Percentiles rank a stretch among this genome's conserved stretches.
Evolutionary conservation across 2,797 vertebrate genomes (phyloP).

Genomic region (Cossypha caffra): DNA sequence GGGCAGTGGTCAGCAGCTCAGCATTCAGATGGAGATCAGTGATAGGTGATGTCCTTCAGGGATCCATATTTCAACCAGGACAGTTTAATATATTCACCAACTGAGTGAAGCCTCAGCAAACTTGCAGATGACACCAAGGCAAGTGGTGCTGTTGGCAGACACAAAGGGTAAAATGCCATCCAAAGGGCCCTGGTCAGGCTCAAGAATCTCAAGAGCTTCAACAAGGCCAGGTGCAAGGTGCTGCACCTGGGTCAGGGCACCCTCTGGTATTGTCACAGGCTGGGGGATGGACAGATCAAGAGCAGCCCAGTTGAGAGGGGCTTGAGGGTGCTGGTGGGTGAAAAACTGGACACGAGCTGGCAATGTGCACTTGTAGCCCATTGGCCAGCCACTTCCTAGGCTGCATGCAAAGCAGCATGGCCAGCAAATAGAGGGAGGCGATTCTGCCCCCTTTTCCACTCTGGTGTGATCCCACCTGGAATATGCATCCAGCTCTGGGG

Average conservation of each 20-base stretch:
- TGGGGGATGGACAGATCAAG: not conserved
- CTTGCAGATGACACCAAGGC: not conserved
- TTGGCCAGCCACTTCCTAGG: not conserved
- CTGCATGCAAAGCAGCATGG: not conserved
- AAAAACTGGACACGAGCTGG: not conserved
- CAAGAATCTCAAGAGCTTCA: not conserved
- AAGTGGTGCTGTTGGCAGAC: not conserved
- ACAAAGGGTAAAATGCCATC: not conserved
- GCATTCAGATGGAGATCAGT: not conserved
- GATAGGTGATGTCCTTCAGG: not conserved
- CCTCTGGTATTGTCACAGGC: not conserved
- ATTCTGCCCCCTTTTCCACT: not conserved
- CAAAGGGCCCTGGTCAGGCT: not conserved
- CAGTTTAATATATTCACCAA: not conserved
- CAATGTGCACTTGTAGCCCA: not conserved
- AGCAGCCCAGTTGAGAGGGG: not conserved
- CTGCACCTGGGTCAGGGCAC: not conserved
- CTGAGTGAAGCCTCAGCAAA: not conserved
- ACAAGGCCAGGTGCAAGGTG: not conserved
- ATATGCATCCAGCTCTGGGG: no score
- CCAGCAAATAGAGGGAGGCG: not conserved
- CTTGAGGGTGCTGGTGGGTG: not conserved
- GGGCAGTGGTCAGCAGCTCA: accelerated
- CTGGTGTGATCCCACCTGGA: not conserved
- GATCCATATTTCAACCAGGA: not conserved